Evolutionary conservation across 2,797 vertebrate genomes (phyloP), one percentile per base, ranked within the genome.

Genomic region (Lophius americanus): DNA sequence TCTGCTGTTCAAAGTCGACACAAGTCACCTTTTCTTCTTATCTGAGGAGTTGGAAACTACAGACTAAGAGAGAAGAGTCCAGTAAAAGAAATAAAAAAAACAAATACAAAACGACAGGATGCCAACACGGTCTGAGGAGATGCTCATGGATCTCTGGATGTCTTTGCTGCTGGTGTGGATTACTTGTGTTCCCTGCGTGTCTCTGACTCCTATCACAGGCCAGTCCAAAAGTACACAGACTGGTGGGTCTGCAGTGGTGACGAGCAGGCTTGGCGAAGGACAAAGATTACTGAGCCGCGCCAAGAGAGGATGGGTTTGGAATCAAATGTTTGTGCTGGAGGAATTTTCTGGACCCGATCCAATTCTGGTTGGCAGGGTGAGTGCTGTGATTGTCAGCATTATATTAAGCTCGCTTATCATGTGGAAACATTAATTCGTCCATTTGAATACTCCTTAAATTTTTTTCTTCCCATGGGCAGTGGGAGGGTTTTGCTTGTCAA

Each of bases 271-370:
- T 88, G 92, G 75, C 82, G 95, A 96, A 94, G 96, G 96, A 90
- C 95, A 96, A 89, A 95, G 93, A 90, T 90, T 96, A 92, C 95
- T 98, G 92, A 97, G 94, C 87, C 96, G 98, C 74, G 96, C 96
- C 93, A 99, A 96, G 92, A 96, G 98, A 93, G 98, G 98, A 93
- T 99, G 98, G 98, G 98, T 99, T 93, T 99, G 97, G 98, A 99
- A 99, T 93, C 98, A 99, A 96, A 99, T 99, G 98, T 99, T 99
- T 94, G 98, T 99, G 85, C 88, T 99, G 92, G 98, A 99, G 93
- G 98, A 99, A 91, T 99, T 99, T 92, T 98, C 97, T 95, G 98
- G 98, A 95, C 98, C 96, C 41, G 98, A 99, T 96, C 96, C 97
- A 90, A 99, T 99, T 87, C 95, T 99, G 7, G 98, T 99, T 95